Evolutionary conservation across 64 coral and sea anemone genomes (phyloP).

Genomic region (Pocillopora verrucosa): DNA sequence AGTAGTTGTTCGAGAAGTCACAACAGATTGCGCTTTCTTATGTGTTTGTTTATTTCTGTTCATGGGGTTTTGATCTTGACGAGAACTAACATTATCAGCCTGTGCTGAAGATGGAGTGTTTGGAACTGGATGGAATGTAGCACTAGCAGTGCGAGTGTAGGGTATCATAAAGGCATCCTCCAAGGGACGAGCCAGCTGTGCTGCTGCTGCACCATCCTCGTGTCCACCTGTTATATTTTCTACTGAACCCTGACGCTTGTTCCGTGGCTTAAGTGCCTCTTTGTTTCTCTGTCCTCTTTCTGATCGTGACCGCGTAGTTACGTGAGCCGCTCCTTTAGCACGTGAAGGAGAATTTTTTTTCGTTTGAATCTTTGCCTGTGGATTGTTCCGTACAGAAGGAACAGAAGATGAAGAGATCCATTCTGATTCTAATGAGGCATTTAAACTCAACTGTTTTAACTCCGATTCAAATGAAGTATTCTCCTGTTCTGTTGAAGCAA

Average conservation of each 20-base stretch:
- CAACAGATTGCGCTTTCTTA: conserved; percentile 7
- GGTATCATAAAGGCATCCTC: conserved; percentile 90
- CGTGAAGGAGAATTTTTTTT: not conserved
- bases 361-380: not conserved
- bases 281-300: conserved; percentile 47
- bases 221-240: not conserved
- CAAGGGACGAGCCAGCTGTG: conserved; percentile 12
- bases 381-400: not conserved
- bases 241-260: not conserved
- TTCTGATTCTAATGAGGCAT: conserved; percentile 22
- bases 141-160: conserved; percentile 74
- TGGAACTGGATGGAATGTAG: conserved; percentile 58
- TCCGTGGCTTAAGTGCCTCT: conserved; percentile 14
- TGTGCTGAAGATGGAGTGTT: conserved; percentile 31
- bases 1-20: not conserved
- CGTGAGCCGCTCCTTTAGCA: not conserved
- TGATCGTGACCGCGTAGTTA: not conserved
- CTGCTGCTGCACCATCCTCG: conserved; percentile 6
- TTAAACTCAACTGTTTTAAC: conserved; percentile 13
- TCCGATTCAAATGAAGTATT: conserved; percentile 16
- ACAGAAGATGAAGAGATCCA: conserved; percentile 10
- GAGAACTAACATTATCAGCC: not conserved
- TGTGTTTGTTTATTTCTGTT: conserved; percentile 10
- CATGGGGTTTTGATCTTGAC: not conserved
- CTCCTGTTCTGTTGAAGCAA: not conserved